Evolutionary conservation across 2,113 vertebrate genomes (phyloP), one percentile per base, ranked within the genome.

Genomic region (Anoura caudifer): DNA sequence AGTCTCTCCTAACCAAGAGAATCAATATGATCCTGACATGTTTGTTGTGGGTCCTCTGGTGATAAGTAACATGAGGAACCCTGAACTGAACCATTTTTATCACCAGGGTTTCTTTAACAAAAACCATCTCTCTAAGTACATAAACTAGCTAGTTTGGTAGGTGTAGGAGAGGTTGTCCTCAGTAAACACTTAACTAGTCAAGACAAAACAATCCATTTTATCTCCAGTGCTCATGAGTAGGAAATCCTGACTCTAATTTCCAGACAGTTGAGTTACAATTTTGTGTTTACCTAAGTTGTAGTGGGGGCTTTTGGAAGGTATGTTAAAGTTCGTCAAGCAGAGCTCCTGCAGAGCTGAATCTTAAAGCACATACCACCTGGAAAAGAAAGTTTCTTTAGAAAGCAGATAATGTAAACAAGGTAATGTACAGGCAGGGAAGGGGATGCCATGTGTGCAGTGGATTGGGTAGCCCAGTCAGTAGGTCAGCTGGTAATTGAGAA

Each of bases 161-260:
- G 86, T 20, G 1, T 12, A 61, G 26, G 41, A 8, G 41, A 91
- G 11, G 3, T 1, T 87, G 43, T 65, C 56, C 24, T 43, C 16
- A 80, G 10, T 11, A 43, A 90, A 80, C 28, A 65, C 26, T 79
- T 82, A 82, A 79, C 20, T 0, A 90, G 56, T 59, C 41, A 50
- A 86, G 70, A 88, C 36, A 92, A 75, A 67, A 28, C 19, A 80
- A 43, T 77, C 59, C 24, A 89, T 76, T 73, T 81, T 95, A 75
- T 93, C 54, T 61, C 63, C 50, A 82, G 92, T 54, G 50, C 5
- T 92, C 33, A 36, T 36, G 85, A 65, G 45, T 56, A 95, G 89
- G 69, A 97, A 97, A 96, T 85, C 54, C 93, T 92, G 72, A 93
- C 38, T 93, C 36, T 16, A 38, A 59, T 88, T 97, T 95, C 63